phyloP scores from a whole-genome alignment of 2,888 invertebrate species.

The Spodoptera picta region DNA sequence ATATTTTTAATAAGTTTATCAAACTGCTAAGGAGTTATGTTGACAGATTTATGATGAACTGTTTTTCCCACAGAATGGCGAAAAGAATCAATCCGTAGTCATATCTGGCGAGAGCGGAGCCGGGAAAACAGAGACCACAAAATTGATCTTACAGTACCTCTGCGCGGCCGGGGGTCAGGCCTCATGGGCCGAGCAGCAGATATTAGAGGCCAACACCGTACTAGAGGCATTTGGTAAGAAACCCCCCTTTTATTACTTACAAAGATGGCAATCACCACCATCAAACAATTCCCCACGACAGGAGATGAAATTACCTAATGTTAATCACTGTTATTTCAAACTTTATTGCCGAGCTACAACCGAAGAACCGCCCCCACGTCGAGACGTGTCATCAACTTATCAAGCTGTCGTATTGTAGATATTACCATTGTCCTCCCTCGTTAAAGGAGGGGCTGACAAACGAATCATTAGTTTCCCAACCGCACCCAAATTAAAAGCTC shows the following conservation, averaged over 20 bases:
- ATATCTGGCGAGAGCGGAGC: slow-evolving; percentile 98
- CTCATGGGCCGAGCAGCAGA: slow-evolving; percentile 98
- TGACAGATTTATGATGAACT: not conserved
- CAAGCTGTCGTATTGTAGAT: slow-evolving; percentile 34
- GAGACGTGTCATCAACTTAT: slow-evolving; percentile 31
- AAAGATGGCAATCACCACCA: too few species aligned
- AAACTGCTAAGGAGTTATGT: too few species aligned
- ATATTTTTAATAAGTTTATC: not conserved
- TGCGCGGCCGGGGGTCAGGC: slow-evolving; percentile 93
- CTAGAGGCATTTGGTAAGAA: slow-evolving; percentile 96
- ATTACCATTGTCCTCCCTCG: slow-evolving; percentile 36
- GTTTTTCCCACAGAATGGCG: slow-evolving; percentile 74
- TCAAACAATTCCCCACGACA: too few species aligned
- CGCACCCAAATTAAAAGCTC: slow-evolving; percentile 17
- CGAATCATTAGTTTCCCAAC: slow-evolving; percentile 21
- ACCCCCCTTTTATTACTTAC: too few species aligned
- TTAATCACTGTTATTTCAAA: slow-evolving; percentile 7
- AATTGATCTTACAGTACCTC: slow-evolving; percentile 96
- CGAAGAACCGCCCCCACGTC: slow-evolving; percentile 7
- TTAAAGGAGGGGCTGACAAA: slow-evolving; percentile 36
- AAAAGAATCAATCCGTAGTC: slow-evolving; percentile 93
- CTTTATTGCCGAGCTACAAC: slow-evolving; percentile 1
- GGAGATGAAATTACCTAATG: too few species aligned
- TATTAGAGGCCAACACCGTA: slow-evolving; percentile 97
- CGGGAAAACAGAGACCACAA: slow-evolving; percentile 97